Evolutionary conservation across 2,888 invertebrate species (phyloP), one percentile per base, ranked within the genome.

Genomic region (Ectemnius cavifrons): DNA sequence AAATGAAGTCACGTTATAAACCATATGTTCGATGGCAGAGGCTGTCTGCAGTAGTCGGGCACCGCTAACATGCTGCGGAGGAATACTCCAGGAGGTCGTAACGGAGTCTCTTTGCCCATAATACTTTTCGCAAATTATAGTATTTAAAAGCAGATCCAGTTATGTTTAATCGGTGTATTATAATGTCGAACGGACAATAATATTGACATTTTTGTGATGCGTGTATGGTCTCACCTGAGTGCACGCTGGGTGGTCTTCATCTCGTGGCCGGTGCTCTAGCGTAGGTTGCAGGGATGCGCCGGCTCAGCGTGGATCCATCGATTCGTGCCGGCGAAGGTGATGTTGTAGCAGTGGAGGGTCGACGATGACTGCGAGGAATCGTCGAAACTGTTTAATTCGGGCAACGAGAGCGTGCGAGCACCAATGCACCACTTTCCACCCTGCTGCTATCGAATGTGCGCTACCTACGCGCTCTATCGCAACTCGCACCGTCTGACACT

Each of bases 161-260:
- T 37, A 37, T 37, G 1, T 37, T 11, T 37, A 6, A 0, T 37
- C 37, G 37, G 8, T 11, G 37, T 1, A 37, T 37, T 37, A 37
- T 6, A 37, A 23, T 3, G 23, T 23, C 23, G 23, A 23, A 3
- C 2, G 23, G 23, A 23, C 0, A 3, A 3, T 23, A 23, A 23
- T 23, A 23, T 23, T 23, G 23, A 23, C 23, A 23, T 23, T 23
- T 23, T 23, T 23, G 2, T 23, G 23, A 23, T 23, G 23, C 23
- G 23, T 3, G 23, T 23, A 23, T 23, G 2, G 23, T 69, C 78
- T 84, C 57, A 85, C 85, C 85, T 85, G 14, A 78, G 58, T 57
- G 85, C 83, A 47, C 85, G 81, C 52, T 85, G 85, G 65, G 85
- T 84, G 78, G 85, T 85, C 84, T 85, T 85, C 85, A 85, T 85